phyloP scores from a whole-genome alignment of 2,888 invertebrate genomes.

The Pediacus dermestoides region DNA sequence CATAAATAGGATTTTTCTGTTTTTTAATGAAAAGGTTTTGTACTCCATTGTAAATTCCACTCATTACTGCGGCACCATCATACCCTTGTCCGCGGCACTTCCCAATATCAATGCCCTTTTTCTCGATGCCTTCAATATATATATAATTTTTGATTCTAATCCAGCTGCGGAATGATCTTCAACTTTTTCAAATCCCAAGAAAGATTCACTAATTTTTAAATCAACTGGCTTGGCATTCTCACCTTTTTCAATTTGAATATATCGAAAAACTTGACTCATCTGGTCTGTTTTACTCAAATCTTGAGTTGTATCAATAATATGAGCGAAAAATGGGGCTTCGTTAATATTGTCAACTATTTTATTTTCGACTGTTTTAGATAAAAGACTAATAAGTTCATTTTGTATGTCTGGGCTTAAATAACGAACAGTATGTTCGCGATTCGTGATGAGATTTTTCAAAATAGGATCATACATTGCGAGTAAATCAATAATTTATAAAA shows the following conservation, averaged over 20 bases:
- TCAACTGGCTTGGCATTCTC: not conserved
- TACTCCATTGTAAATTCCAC: constrained; percentile 11
- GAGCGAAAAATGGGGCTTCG: not conserved
- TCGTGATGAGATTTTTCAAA: not conserved
- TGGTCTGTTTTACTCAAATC: not conserved
- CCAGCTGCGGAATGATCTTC: not conserved
- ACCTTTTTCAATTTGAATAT: not conserved
- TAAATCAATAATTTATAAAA: constrained; percentile 5
- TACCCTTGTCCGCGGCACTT: constrained; percentile 9
- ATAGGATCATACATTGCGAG: constrained; percentile 5
- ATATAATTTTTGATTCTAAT: not conserved
- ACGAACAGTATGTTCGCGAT: constrained; percentile 8
- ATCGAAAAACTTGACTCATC: not conserved
- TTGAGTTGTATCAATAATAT: not conserved
- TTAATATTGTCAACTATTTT: constrained; percentile 8
- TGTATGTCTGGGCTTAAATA: constrained; percentile 10
- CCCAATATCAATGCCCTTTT: not conserved
- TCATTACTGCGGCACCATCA: constrained; percentile 12
- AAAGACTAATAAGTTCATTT: constrained; percentile 10
- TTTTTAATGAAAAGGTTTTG: constrained; percentile 6
- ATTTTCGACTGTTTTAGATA: constrained; percentile 4
- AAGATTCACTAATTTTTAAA: not conserved
- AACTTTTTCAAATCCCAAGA: not conserved
- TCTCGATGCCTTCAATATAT: not conserved
- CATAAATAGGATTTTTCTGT: constrained; percentile 8